Percentiles rank a stretch among this genome's conserved stretches.
Conservation (phyloP, 35 echinoderm and acorn worm species). For the Heliocidaris erythrogramma region DNA sequence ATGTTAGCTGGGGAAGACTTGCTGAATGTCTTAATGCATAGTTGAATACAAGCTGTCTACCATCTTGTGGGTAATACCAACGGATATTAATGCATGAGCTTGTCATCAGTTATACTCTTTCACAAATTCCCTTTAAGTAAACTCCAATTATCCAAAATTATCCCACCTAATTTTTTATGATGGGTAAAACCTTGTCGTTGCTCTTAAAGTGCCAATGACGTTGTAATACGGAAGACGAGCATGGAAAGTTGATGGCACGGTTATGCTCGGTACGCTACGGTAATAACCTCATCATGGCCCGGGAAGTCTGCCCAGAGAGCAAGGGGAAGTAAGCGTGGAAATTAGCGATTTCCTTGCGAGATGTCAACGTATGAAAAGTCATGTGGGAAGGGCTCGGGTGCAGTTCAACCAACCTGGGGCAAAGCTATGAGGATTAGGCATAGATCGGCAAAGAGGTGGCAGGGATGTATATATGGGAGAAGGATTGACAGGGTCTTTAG, state of each 20-base stretch:
- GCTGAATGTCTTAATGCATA: too few relatives aligned
- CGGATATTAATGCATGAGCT: too few relatives aligned
- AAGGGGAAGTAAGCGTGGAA: neutral
- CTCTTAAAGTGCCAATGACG: neutral
- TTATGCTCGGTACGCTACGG: neutral
- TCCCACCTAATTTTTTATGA: neutral
- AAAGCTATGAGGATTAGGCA: neutral
- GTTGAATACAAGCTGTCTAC: too few relatives aligned
- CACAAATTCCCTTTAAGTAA: neutral
- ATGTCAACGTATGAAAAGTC: constrained; percentile 2
- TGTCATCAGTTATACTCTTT: neutral
- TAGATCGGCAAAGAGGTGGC: neutral
- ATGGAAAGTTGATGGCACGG: neutral
- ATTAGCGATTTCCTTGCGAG: neutral
- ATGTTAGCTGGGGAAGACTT: too few relatives aligned
- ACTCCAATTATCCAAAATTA: neutral
- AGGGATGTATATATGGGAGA: neutral
- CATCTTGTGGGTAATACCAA: too few relatives aligned
- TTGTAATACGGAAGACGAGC: neutral
- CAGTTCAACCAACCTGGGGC: neutral
- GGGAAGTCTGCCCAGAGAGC: neutral
- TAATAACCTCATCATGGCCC: neutral
- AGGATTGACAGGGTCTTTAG: neutral
- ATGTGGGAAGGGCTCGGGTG: neutral
- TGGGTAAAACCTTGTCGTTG: neutral